Conservation (phyloP, 2,113 vertebrate genomes). For the Calyptomena viridis region DNA sequence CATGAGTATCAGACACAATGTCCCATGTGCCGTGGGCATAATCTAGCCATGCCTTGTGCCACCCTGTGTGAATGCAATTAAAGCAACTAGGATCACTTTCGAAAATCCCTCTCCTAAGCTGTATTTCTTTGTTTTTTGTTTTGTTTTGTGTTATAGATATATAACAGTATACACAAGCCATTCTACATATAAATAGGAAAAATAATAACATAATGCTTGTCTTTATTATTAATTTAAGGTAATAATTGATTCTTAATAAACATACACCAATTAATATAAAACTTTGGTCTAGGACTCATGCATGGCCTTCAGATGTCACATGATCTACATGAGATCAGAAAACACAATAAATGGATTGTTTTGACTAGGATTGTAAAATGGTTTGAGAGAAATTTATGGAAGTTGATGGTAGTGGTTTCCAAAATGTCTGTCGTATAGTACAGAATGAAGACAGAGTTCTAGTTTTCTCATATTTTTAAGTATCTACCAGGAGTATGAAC, state of each 20-base stretch:
- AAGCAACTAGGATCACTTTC: neutral
- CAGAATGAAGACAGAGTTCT: neutral
- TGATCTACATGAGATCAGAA: neutral
- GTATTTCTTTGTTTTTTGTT: neutral
- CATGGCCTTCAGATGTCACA: neutral
- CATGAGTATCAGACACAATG: rapidly evolving
- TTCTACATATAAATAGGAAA: neutral
- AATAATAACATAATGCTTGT: neutral
- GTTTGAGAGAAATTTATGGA: neutral
- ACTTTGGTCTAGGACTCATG: neutral
- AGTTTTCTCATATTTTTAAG: neutral
- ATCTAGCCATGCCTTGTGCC: neutral
- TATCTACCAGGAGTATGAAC: neutral
- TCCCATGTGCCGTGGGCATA: rapidly evolving
- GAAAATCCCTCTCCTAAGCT: neutral
- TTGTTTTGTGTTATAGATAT: neutral
- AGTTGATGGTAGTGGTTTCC: neutral
- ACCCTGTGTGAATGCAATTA: neutral
- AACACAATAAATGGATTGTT: neutral
- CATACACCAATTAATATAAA: neutral
- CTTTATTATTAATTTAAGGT: constrained; percentile 1
- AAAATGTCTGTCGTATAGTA: neutral
- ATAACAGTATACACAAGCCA: neutral
- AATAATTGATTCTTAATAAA: neutral
- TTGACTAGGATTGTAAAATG: neutral